phyloP scores from a whole-genome alignment of 2,888 invertebrate species.

The Bellardia bayeri region DNA sequence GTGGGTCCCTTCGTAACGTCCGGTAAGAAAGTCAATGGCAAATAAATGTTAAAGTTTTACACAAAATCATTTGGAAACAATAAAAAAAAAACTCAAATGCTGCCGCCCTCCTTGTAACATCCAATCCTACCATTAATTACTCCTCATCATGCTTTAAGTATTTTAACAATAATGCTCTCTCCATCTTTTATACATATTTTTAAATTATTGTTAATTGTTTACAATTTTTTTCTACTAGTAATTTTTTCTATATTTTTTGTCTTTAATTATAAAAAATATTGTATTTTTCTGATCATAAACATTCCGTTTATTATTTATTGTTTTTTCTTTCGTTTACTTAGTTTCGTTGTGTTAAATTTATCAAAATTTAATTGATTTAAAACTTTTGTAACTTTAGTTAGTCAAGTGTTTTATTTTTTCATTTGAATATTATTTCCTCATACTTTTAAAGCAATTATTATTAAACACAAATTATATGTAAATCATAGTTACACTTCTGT shows the following conservation, averaged over 20 bases:
- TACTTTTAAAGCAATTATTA: background rate
- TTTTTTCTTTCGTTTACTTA: conserved; percentile 25
- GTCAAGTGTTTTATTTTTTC: conserved; percentile 37
- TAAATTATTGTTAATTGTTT: conserved; percentile 46
- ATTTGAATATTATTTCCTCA: background rate
- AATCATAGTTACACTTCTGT: background rate
- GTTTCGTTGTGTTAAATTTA: conserved; percentile 29
- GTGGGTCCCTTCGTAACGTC: conserved; percentile 88
- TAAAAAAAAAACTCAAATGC: conserved; percentile 28
- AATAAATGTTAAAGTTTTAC: conserved; percentile 71
- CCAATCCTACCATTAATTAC: conserved; percentile 33
- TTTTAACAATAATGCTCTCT: conserved; percentile 65
- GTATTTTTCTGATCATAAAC: conserved; percentile 58
- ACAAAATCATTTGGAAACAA: background rate
- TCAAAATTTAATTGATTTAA: conserved; percentile 23
- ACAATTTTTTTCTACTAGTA: conserved; percentile 35
- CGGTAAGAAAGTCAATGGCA: conserved; percentile 83
- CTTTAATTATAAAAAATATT: conserved; percentile 29
- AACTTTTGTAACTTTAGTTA: conserved; percentile 51
- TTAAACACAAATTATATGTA: conserved; percentile 7
- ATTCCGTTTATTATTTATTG: conserved; percentile 59
- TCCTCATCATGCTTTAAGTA: conserved; percentile 59
- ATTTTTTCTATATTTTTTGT: conserved; percentile 31
- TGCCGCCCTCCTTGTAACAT: conserved; percentile 48
- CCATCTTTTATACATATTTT: conserved; percentile 33